Conservation (phyloP, 2,113 vertebrate genomes). For the Sialia sialis region DNA sequence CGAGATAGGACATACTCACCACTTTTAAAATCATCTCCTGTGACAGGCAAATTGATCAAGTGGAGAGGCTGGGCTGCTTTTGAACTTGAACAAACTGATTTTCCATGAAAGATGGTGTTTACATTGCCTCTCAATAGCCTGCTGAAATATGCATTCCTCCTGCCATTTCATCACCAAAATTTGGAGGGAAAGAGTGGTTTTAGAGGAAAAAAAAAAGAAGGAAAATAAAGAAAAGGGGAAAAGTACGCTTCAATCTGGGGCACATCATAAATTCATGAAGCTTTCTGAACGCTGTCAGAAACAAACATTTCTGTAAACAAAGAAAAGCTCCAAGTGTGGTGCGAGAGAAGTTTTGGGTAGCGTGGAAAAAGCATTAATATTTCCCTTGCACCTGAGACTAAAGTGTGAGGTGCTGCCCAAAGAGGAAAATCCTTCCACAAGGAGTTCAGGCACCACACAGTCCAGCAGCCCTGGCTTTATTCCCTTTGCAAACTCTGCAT, state of each 20-base stretch:
- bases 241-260: not conserved
- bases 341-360: not conserved
- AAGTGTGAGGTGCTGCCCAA: not conserved
- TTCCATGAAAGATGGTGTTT: not conserved
- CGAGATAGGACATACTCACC: not conserved
- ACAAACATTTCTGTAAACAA: not conserved
- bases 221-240: not conserved
- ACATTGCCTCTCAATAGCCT: not conserved
- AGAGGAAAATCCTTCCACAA: not conserved
- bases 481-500: rapidly evolving
- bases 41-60: slow-evolving; percentile 55
- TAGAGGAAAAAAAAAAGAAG: no score
- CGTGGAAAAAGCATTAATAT: not conserved
- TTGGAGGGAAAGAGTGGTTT: not conserved
- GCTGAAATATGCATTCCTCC: slow-evolving; percentile 9
- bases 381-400: not conserved
- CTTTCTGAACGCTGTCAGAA: slow-evolving; percentile 22
- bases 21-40: slow-evolving; percentile 25
- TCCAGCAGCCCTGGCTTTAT: not conserved
- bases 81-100: not conserved
- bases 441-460: not conserved
- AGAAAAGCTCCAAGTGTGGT: not conserved
- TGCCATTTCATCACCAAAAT: not conserved
- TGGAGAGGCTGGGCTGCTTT: not conserved
- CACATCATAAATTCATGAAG: slow-evolving; percentile 56